Conservation (phyloP, 2,888 invertebrate species). For the Maniola hyperantus region DNA sequence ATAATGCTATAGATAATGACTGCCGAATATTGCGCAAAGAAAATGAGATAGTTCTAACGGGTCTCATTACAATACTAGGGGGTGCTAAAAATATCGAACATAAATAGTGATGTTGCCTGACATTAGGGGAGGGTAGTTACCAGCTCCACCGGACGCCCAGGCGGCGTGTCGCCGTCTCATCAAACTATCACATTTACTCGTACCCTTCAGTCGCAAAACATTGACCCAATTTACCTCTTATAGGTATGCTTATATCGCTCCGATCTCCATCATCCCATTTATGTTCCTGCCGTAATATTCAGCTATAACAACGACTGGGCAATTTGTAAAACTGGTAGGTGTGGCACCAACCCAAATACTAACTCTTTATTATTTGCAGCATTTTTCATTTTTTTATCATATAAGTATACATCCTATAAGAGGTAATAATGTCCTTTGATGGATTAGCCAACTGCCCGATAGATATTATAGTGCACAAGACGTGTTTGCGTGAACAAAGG, state of each 20-base stretch:
- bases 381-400: background rate
- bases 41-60: background rate
- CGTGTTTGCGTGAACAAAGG: too few relatives aligned
- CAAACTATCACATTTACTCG: slow-evolving; percentile 11
- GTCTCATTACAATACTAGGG: background rate
- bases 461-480: too few relatives aligned
- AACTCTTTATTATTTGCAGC: background rate
- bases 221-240: slow-evolving; percentile 30
- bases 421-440: too few relatives aligned
- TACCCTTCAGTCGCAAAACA: slow-evolving; percentile 26
- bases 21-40: too few relatives aligned
- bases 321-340: slow-evolving; percentile 14
- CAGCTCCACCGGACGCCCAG: background rate
- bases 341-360: background rate
- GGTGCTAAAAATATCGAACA: background rate
- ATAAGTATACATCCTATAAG: too few relatives aligned
- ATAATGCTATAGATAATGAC: too few relatives aligned
- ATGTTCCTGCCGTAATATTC: slow-evolving; percentile 2
- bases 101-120: background rate
- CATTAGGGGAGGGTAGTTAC: background rate
- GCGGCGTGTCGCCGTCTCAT: slow-evolving; percentile 12
- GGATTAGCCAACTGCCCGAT: too few relatives aligned
- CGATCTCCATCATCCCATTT: slow-evolving; percentile 20
- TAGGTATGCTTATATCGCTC: too few relatives aligned
- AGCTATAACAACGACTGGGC: slow-evolving; percentile 4